Conservation (phyloP, 2,113 vertebrate species). For the Pterocles orientalis region DNA sequence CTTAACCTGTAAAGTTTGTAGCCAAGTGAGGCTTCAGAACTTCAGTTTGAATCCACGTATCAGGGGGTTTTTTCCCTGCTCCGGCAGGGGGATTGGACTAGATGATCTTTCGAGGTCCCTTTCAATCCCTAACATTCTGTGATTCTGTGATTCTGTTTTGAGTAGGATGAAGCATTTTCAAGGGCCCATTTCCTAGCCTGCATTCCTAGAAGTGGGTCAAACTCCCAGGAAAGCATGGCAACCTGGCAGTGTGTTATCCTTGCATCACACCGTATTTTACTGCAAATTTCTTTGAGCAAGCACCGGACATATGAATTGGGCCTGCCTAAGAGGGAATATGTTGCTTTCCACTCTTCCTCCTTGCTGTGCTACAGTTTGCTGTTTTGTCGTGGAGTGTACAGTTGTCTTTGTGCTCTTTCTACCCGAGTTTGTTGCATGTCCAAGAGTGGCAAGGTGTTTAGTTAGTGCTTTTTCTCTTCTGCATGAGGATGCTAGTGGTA, state of each 20-base stretch:
- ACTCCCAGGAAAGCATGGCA: neutral
- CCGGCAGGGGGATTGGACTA: too few relatives aligned
- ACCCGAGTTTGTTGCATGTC: slow-evolving; percentile 57
- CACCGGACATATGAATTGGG: neutral
- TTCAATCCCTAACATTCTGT: too few relatives aligned
- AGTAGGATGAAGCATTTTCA: neutral
- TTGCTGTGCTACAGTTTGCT: slow-evolving; percentile 46
- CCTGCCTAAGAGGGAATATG: slow-evolving; percentile 62
- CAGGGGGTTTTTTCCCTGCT: too few relatives aligned
- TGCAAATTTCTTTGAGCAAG: neutral
- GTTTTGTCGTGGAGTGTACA: slow-evolving; percentile 53
- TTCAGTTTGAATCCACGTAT: neutral
- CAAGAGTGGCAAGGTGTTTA: slow-evolving; percentile 17
- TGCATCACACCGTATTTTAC: neutral
- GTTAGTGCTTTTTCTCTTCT: slow-evolving; percentile 16
- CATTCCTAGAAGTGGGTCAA: neutral
- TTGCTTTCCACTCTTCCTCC: slow-evolving; percentile 53
- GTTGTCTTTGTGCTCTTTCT: slow-evolving; percentile 49
- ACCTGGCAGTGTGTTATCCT: neutral
- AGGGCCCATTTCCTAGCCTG: neutral
- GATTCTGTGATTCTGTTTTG: too few relatives aligned
- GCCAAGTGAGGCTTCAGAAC: neutral
- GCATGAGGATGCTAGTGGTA: neutral
- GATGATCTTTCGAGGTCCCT: too few relatives aligned
- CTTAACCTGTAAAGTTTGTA: neutral